phyloP scores from a whole-genome alignment of 64 coral and sea anemone genomes.

The Platygyra sinensis region DNA sequence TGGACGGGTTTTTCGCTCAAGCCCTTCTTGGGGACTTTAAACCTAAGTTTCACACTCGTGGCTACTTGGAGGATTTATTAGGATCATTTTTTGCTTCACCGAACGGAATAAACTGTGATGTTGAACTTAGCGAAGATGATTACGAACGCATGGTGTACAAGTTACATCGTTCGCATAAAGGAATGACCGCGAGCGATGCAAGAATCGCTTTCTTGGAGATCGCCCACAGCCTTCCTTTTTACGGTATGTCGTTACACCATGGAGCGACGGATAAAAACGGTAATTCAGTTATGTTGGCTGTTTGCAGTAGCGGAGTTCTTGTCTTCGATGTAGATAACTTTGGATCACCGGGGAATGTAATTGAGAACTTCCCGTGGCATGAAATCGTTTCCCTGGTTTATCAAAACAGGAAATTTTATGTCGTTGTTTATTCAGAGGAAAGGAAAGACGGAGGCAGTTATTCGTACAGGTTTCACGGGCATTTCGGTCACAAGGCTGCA shows the following conservation, averaged over 20 bases:
- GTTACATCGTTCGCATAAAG: conserved; percentile 71
- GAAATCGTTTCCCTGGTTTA: conserved; percentile 68
- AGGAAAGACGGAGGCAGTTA: conserved; percentile 82
- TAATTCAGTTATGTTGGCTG: conserved; percentile 62
- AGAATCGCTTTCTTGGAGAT: conserved; percentile 71
- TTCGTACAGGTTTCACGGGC: conserved; percentile 89
- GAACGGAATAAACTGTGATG: conserved; percentile 86
- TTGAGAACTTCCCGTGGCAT: conserved; percentile 62
- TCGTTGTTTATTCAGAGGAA: conserved; percentile 69
- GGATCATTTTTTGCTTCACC: conserved; percentile 85
- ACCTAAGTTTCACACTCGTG: conserved; percentile 73
- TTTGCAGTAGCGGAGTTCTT: conserved; percentile 58
- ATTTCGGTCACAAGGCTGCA: conserved; percentile 73
- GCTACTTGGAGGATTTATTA: conserved; percentile 84
- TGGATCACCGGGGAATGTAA: conserved; percentile 56
- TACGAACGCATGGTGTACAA: conserved; percentile 83
- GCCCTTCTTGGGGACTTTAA: conserved; percentile 81
- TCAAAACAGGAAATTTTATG: conserved; percentile 89
- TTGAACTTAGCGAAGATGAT: conserved; percentile 61
- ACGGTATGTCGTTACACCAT: conserved; percentile 61
- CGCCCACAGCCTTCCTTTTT: conserved; percentile 63
- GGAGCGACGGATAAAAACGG: conserved; percentile 70
- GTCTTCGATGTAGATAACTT: conserved; percentile 61
- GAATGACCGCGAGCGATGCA: conserved; percentile 67
- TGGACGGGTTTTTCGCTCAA: conserved; percentile 91